Percentiles rank a stretch among this genome's conserved stretches.
phyloP scores from a whole-genome alignment of 2,797 vertebrate genomes.

The Sebastes diploproa region DNA sequence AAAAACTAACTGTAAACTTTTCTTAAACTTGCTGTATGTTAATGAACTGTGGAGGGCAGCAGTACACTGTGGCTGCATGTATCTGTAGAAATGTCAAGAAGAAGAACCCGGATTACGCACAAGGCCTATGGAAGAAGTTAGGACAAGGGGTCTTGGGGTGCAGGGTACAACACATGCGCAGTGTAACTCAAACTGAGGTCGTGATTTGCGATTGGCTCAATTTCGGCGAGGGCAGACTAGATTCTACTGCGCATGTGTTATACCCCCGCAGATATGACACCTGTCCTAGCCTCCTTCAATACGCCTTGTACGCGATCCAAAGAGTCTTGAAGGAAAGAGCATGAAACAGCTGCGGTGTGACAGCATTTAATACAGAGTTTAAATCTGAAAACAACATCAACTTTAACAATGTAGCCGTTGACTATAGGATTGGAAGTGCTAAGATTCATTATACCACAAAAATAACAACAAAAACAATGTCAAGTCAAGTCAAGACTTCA shows the following conservation, averaged over 20 bases:
- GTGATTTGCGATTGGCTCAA: no score
- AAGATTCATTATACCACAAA: fast-evolving
- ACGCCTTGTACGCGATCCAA: conserved; percentile 11
- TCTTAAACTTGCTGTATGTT: no score
- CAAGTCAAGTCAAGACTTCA: background rate
- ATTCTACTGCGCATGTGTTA: no score
- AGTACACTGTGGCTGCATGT: background rate
- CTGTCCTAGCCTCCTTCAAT: no score
- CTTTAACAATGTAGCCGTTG: fast-evolving
- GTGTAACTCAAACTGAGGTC: no score
- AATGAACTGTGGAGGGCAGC: conserved; percentile 26
- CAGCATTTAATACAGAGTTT: background rate
- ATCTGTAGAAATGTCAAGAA: background rate
- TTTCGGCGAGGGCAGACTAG: no score
- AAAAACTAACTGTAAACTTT: background rate
- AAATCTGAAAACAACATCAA: fast-evolving
- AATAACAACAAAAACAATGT: background rate
- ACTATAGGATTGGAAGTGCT: fast-evolving
- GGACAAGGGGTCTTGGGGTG: no score
- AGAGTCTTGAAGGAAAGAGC: conserved; percentile 46
- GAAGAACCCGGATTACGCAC: conserved; percentile 16
- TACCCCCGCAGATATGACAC: no score
- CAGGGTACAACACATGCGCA: no score
- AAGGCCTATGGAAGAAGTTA: no score
- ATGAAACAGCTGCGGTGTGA: fast-evolving